Conservation (phyloP, 2,113 vertebrate genomes). For the Notechis scutatus region DNA sequence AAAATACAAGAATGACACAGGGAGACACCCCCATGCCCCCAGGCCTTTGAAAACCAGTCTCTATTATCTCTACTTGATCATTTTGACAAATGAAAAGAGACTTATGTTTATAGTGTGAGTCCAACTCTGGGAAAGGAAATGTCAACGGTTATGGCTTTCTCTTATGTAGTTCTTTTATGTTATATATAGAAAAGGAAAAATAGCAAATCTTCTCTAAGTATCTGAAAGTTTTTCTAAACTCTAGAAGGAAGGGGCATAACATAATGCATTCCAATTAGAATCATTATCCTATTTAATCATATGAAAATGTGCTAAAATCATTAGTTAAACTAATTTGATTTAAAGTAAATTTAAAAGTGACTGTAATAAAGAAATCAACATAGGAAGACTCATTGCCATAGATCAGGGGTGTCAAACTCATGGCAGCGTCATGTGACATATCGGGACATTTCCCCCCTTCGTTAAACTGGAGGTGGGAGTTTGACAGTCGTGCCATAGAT, state of each 20-base stretch:
- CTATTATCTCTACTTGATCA: neutral
- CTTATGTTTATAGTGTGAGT: neutral
- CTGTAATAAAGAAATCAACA: neutral
- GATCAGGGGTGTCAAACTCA: no score
- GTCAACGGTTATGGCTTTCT: neutral
- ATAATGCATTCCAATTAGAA: neutral
- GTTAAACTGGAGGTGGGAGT: no score
- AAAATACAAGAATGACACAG: neutral
- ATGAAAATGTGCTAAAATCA: neutral
- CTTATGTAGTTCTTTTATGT: neutral
- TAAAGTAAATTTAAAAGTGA: neutral
- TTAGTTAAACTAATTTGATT: neutral
- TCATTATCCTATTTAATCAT: neutral
- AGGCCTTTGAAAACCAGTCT: neutral
- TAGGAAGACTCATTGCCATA: neutral
- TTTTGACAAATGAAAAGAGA: neutral
- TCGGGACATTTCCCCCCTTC: no score
- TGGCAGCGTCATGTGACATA: no score
- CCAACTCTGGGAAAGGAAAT: neutral
- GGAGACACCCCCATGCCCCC: no score
- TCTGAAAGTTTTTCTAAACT: neutral
- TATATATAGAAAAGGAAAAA: neutral
- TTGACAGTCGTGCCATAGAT: neutral
- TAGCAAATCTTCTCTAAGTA: neutral
- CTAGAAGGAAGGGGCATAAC: neutral